These are phyloP conservation scores for Callopanchax toddi DNA, from an alignment of 2,113 vertebrate species.

Conservation along the genomic window DNA sequence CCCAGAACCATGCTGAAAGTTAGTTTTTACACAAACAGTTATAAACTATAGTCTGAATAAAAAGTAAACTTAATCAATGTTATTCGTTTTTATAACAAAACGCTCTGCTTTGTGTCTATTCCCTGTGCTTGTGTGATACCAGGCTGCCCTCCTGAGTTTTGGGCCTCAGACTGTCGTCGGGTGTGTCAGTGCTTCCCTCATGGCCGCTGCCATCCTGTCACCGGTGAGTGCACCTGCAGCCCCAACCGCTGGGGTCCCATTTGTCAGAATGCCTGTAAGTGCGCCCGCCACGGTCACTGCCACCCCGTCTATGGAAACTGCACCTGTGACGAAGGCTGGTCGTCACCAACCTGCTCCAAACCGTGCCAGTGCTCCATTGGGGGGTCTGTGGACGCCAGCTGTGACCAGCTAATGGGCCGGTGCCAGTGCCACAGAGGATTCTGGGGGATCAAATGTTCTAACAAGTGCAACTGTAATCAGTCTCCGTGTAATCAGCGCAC, in stretches of 20 bases:
- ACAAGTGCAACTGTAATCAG: constrained; percentile 81
- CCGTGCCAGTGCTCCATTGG: constrained; percentile 81
- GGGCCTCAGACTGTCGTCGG: constrained; percentile 90
- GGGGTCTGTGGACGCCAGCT: constrained; percentile 61
- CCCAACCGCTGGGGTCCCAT: constrained; percentile 83
- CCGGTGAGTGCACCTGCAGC: constrained; percentile 85
- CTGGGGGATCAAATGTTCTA: constrained; percentile 87
- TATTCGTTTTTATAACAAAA: too few species aligned
- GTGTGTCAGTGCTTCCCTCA: constrained; percentile 86
- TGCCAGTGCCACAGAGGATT: constrained; percentile 84
- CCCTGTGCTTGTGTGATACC: neutral
- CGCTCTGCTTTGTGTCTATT: too few species aligned
- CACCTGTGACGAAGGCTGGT: constrained; percentile 90
- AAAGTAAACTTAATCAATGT: too few species aligned
- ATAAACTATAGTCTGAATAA: too few species aligned
- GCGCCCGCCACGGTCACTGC: constrained; percentile 83
- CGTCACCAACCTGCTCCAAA: constrained; percentile 80
- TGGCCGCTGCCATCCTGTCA: constrained; percentile 83
- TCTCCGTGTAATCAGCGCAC: constrained; percentile 84
- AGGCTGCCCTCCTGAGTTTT: constrained; percentile 92
- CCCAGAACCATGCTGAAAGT: too few species aligned
- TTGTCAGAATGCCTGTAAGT: constrained; percentile 86
- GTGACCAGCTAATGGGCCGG: constrained; percentile 81
- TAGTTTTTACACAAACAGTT: too few species aligned
- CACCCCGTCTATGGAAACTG: constrained; percentile 82